These are phyloP conservation scores for Zosterops hypoxanthus DNA, from an alignment of 2,113 vertebrate genomes.

Conservation along the genomic window DNA sequence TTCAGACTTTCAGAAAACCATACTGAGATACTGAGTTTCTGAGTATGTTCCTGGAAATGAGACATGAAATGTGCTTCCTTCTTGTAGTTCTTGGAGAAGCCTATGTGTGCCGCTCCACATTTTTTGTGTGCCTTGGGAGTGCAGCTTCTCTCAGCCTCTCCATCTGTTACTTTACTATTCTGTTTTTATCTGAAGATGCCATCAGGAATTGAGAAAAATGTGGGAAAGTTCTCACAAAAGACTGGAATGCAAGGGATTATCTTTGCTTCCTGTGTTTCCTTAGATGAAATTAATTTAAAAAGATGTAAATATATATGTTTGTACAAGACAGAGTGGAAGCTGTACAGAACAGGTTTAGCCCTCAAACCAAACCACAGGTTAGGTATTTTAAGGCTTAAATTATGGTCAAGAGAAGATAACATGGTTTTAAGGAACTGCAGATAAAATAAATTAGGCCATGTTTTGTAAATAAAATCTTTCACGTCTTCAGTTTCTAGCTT, in stretches of 20 bases:
- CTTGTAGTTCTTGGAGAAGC: not conserved
- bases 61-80: not conserved
- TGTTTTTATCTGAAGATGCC: not conserved
- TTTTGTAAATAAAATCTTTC: not conserved
- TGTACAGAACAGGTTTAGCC: not conserved
- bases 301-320: not conserved
- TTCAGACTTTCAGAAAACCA: not conserved
- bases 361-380: not conserved
- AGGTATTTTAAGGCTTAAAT: not conserved
- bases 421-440: not conserved
- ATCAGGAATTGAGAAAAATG: not conserved
- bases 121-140: not conserved
- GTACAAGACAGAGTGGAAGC: not conserved
- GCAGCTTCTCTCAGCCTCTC: not conserved
- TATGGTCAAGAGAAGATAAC: not conserved
- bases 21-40: not conserved
- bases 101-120: accelerated
- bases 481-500: not conserved
- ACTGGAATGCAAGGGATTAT: not conserved
- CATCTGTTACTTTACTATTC: not conserved
- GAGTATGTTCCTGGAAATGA: not conserved
- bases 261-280: not conserved
- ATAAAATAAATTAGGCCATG: not conserved
- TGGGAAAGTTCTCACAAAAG: not conserved
- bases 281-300: not conserved